These are phyloP conservation scores for Nicator chloris DNA, from an alignment of 2,113 vertebrate species.

Conservation along the genomic window DNA sequence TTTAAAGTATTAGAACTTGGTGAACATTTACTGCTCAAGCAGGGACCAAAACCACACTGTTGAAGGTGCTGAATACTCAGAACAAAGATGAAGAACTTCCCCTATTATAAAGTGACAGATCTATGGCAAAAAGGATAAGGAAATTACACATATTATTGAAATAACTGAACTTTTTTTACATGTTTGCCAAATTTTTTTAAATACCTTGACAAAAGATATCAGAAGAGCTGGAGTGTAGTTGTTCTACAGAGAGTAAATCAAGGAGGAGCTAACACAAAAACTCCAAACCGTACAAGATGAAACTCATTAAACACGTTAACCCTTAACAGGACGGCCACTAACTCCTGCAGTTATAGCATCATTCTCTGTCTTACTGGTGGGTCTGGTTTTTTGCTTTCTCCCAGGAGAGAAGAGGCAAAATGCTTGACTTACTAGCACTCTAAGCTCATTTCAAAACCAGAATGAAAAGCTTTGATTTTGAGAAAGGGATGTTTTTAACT, in stretches of 20 bases:
- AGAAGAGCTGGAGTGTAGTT: neutral
- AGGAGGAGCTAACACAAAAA: neutral
- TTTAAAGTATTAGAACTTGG: neutral
- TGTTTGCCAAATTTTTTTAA: neutral
- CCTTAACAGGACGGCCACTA: neutral
- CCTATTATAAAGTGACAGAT: neutral
- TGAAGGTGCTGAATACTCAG: neutral
- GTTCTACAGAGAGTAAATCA: neutral
- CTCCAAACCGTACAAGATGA: neutral
- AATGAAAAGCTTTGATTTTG: neutral
- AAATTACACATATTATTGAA: neutral
- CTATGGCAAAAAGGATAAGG: neutral
- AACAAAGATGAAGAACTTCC: neutral
- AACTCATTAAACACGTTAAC: neutral
- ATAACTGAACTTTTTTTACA: neutral
- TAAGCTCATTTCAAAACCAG: neutral
- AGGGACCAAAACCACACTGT: neutral
- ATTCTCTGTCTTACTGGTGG: neutral
- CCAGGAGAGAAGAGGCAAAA: neutral
- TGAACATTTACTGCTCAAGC: neutral
- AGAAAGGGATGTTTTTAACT: neutral
- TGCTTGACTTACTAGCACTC: neutral
- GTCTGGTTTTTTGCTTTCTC: neutral
- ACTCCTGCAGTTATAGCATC: neutral
- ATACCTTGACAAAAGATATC: neutral